A percentile compares a stretch with the other conserved stretches of the same genome.
Conservation (phyloP, 2,113 vertebrate species). For the Centropus unirufus region DNA sequence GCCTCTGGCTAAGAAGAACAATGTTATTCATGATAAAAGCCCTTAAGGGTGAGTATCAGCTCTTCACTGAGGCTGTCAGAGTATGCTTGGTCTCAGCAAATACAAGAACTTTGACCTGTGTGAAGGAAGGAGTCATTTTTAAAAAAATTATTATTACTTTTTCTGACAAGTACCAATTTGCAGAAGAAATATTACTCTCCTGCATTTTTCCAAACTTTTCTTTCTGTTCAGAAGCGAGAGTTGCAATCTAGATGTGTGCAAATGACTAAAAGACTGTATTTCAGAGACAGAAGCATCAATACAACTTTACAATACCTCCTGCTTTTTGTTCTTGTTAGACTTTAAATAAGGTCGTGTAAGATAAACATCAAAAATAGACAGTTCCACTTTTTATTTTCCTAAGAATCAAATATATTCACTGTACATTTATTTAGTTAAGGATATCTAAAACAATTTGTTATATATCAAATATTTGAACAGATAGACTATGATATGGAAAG, state of each 20-base stretch:
- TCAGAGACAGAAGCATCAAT: neutral
- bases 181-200: neutral
- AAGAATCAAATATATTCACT: neutral
- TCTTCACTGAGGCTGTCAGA: neutral
- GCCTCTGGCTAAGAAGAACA: slow-evolving; percentile 35
- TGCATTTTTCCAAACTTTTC: neutral
- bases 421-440: neutral
- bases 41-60: neutral
- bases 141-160: neutral
- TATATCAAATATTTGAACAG: neutral
- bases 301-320: neutral
- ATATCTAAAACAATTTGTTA: neutral
- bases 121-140: neutral
- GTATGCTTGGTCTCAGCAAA: neutral
- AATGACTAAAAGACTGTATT: neutral
- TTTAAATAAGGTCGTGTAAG: neutral
- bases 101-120: neutral
- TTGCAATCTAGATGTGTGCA: neutral
- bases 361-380: neutral
- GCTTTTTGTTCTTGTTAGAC: neutral
- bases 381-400: neutral
- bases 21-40: neutral
- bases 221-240: neutral
- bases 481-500: neutral
- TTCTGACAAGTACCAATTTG: neutral